Percentiles rank a stretch among this genome's conserved stretches.
phyloP scores from a whole-genome alignment of 2,888 invertebrate genomes.

The Athrips mouffetella region DNA sequence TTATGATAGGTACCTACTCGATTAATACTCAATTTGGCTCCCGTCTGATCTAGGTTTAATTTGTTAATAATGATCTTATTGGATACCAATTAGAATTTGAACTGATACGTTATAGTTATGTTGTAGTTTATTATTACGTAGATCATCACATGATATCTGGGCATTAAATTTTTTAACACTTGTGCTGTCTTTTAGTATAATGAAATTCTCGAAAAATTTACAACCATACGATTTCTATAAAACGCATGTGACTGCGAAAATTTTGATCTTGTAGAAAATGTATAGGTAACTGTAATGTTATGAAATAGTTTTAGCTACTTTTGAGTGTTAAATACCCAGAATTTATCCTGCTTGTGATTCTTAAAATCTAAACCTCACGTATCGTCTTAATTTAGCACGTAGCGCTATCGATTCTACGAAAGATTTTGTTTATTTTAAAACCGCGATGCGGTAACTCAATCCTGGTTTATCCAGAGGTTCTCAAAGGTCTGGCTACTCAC shows the following conservation, averaged over 20 bases:
- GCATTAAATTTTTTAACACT: too few species aligned
- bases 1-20: not conserved
- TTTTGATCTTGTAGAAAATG: too few species aligned
- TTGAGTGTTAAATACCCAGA: not conserved
- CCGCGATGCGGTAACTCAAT: conserved; percentile 55
- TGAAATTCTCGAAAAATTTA: too few species aligned
- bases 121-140: not conserved
- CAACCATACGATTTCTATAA: too few species aligned
- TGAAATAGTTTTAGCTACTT: not conserved
- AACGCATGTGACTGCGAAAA: too few species aligned
- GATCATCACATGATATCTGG: too few species aligned
- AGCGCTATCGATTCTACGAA: conserved; percentile 61
- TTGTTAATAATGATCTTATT: not conserved
- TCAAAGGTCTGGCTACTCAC: conserved; percentile 53
- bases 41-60: not conserved
- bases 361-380: conserved; percentile 40
- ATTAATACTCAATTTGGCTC: not conserved
- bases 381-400: conserved; percentile 65
- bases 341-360: conserved; percentile 48
- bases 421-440: conserved; percentile 74
- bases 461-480: conserved; percentile 26
- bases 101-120: not conserved
- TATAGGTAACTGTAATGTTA: too few species aligned
- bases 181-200: too few species aligned
- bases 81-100: not conserved